These are phyloP conservation scores for Arothron firmamentum DNA, from an alignment of 2,113 vertebrate species.

Conservation along the genomic window DNA sequence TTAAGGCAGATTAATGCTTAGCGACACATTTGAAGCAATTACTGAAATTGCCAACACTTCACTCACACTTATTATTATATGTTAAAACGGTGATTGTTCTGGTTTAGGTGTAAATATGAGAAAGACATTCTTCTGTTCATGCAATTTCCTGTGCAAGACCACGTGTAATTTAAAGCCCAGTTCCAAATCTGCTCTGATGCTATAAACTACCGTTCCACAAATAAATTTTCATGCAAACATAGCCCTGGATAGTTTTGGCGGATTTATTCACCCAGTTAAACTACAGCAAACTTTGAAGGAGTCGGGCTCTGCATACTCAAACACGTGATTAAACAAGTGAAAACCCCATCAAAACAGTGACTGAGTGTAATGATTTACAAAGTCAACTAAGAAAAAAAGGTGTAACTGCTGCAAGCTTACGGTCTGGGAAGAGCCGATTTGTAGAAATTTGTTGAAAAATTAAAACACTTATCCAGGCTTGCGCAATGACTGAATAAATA, in stretches of 20 bases:
- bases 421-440: conserved; percentile 71
- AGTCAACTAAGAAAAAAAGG: conserved; percentile 33
- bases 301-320: conserved; percentile 20
- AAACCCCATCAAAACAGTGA: conserved; percentile 50
- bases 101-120: conserved; percentile 9
- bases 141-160: conserved; percentile 6
- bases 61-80: not conserved
- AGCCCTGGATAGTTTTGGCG: conserved; percentile 41
- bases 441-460: conserved; percentile 53
- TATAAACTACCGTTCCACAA: not conserved
- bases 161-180: conserved; percentile 22
- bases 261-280: conserved; percentile 63
- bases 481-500: conserved; percentile 34
- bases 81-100: not conserved
- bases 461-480: conserved; percentile 39
- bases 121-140: conserved; percentile 26
- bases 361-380: conserved; percentile 30
- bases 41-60: not conserved
- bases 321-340: conserved; percentile 39
- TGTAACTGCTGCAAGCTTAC: conserved; percentile 57
- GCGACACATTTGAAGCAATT: not conserved
- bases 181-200: conserved; percentile 13
- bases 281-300: conserved; percentile 51
- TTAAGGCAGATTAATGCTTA: not conserved
- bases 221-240: conserved; percentile 38